Conservation (phyloP, 1,140 invertebrate genomes). For the Aphis gossypii region DNA sequence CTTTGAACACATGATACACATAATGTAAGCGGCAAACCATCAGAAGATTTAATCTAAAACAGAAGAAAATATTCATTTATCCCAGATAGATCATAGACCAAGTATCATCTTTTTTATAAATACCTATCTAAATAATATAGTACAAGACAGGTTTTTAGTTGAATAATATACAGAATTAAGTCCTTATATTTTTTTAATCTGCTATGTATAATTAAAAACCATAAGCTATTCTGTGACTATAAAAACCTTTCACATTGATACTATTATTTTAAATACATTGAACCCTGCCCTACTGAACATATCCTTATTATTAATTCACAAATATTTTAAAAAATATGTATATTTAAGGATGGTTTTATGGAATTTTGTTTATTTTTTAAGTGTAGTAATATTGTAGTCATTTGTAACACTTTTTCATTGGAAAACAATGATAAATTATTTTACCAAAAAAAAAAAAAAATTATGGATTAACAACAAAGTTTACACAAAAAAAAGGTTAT, state of each 20-base stretch:
- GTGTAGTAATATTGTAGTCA: background rate
- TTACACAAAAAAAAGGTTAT: too few relatives aligned
- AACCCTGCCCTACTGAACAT: background rate
- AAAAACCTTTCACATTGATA: background rate
- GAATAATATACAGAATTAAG: background rate
- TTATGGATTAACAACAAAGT: too few relatives aligned
- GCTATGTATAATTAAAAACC: background rate
- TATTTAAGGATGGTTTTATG: background rate
- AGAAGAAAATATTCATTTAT: conserved; percentile 25
- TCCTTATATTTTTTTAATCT: background rate
- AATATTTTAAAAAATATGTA: background rate
- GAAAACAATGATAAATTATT: background rate
- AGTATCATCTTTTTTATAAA: background rate
- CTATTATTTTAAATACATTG: background rate
- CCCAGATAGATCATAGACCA: background rate
- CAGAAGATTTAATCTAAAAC: conserved; percentile 54
- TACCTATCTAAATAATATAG: background rate
- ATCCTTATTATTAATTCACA: background rate
- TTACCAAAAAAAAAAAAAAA: too few relatives aligned
- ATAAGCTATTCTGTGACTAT: background rate
- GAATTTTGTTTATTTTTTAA: background rate
- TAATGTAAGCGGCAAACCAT: conserved; percentile 55
- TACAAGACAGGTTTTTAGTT: background rate
- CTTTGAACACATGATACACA: conserved; percentile 54
- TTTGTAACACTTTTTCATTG: background rate